These are phyloP conservation scores for Orthonyx spaldingii DNA, from an alignment of 2,113 vertebrate species.

Conservation along the genomic window DNA sequence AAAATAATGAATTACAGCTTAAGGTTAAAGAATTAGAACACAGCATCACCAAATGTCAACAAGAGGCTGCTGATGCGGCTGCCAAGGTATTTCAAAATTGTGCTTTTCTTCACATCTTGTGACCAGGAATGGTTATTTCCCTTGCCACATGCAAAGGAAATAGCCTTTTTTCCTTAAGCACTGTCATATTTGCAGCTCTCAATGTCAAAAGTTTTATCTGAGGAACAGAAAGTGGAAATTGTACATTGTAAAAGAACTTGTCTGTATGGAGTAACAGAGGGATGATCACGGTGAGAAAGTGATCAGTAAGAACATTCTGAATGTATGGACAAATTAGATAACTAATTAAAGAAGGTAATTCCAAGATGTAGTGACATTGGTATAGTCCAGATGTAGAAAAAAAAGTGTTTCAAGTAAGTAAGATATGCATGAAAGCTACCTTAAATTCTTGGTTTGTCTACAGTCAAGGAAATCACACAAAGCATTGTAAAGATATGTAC, in stretches of 20 bases:
- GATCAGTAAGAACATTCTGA: neutral
- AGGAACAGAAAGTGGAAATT: neutral
- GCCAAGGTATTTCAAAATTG: conserved; percentile 72
- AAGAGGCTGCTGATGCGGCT: conserved; percentile 80
- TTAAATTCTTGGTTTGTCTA: neutral
- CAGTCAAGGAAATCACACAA: neutral
- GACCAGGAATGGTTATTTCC: neutral
- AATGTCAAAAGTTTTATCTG: neutral
- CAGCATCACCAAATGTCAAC: conserved; percentile 81
- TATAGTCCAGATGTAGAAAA: neutral
- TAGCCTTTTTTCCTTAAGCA: neutral
- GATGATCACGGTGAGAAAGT: neutral
- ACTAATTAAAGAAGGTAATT: neutral
- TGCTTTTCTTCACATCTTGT: neutral
- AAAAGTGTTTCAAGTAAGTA: neutral
- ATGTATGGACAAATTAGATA: neutral
- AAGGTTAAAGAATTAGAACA: conserved; percentile 87
- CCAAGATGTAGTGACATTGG: neutral
- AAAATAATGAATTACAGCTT: conserved; percentile 84
- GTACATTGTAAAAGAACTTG: neutral
- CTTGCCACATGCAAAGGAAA: neutral
- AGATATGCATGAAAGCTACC: neutral
- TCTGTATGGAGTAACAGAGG: neutral
- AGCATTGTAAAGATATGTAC: neutral
- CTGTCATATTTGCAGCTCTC: neutral